phyloP scores from a whole-genome alignment of 2,888 invertebrate genomes.

The Eupithecia pulchellata region DNA sequence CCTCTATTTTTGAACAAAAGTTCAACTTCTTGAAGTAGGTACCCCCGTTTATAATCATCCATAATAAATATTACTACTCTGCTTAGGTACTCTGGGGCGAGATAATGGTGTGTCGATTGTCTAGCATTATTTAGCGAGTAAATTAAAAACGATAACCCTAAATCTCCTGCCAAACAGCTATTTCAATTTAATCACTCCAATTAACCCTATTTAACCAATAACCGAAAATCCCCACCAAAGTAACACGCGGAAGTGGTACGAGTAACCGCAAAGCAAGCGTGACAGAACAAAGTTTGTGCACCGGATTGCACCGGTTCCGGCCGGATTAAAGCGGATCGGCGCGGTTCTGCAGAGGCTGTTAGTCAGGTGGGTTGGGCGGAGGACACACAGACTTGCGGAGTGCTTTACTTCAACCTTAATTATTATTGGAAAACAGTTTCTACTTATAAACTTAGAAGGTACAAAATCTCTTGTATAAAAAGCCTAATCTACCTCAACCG shows the following conservation, averaged over 20 bases:
- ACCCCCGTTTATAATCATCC: no score
- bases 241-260: slow-evolving; percentile 59
- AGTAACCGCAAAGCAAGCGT: slow-evolving; percentile 74
- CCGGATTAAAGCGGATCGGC: slow-evolving; percentile 59
- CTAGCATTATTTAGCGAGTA: background rate
- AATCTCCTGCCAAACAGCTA: background rate
- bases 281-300: slow-evolving; percentile 75
- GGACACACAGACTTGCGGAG: slow-evolving; percentile 22
- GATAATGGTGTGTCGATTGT: background rate
- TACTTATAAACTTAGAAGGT: no score
- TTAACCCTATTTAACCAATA: slow-evolving; percentile 37
- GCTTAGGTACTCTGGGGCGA: background rate
- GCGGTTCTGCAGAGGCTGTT: slow-evolving; percentile 62
- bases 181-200: background rate
- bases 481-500: no score
- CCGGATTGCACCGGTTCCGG: slow-evolving; percentile 70
- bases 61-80: background rate
- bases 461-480: background rate
- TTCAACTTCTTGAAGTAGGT: no score
- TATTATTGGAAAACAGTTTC: no score
- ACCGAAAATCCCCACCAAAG: slow-evolving; percentile 56
- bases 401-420: background rate
- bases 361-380: slow-evolving; percentile 43
- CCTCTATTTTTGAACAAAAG: no score
- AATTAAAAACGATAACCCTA: background rate